Conservation (phyloP, 2,797 vertebrate species). For the Alosa sapidissima region DNA sequence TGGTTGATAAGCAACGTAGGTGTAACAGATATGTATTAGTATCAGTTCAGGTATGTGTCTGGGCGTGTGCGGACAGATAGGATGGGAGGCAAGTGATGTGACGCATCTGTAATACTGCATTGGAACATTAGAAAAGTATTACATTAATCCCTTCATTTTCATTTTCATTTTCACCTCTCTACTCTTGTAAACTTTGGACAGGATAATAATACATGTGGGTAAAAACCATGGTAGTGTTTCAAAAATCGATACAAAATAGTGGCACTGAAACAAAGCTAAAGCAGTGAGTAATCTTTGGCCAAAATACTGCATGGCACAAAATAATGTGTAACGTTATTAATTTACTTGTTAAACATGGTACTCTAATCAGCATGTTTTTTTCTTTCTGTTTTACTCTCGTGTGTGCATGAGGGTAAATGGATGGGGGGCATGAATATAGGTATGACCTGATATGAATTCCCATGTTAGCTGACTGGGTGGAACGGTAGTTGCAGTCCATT, state of each 20-base stretch:
- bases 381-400: not conserved
- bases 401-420: constrained; percentile 5
- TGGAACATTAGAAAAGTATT: not conserved
- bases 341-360: not conserved
- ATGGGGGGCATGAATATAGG: not conserved
- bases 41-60: not conserved
- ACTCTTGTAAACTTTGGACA: not conserved
- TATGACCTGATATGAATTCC: not conserved
- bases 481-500: not conserved
- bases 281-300: constrained; percentile 28
- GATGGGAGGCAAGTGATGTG: not conserved
- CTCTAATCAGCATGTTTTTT: not conserved
- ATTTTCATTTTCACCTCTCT: not conserved
- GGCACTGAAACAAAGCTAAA: not conserved
- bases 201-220: not conserved
- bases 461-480: not conserved
- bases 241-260: not conserved
- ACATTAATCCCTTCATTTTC: not conserved
- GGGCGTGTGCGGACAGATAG: not conserved
- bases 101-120: not conserved
- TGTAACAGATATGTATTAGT: not conserved
- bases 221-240: not conserved
- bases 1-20: not conserved
- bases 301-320: constrained; percentile 3
- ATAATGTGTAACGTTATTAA: not conserved